Evolutionary conservation across 2,888 invertebrate species (phyloP).

Genomic region (Plutella xylostella): DNA sequence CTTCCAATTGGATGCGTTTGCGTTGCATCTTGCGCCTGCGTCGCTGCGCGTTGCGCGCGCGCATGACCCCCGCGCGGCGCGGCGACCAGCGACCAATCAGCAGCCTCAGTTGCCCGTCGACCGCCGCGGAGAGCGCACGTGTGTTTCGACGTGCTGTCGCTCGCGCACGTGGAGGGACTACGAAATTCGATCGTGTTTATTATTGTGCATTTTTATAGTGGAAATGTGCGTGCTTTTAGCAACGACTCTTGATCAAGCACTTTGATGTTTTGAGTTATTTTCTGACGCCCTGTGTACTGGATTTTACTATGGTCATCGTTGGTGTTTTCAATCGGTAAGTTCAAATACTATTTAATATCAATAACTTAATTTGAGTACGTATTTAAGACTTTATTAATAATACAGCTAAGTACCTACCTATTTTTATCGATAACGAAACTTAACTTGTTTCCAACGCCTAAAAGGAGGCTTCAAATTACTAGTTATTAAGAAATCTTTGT

Average conservation of each 20-base stretch:
- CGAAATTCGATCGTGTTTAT: conserved; percentile 21
- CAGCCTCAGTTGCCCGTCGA: conserved; percentile 37
- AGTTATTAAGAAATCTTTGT: too few relatives aligned
- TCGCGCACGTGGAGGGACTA: conserved; percentile 24
- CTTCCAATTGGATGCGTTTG: conserved; percentile 1
- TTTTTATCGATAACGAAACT: too few relatives aligned
- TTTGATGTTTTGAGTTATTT: conserved; percentile 23
- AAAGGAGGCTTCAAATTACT: too few relatives aligned
- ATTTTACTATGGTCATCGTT: conserved; percentile 66
- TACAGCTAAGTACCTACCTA: too few relatives aligned
- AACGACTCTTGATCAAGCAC: conserved; percentile 35
- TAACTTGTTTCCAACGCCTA: too few relatives aligned
- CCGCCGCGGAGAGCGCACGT: conserved; percentile 29
- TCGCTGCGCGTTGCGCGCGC: conserved; percentile 13
- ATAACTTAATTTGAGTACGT: too few relatives aligned
- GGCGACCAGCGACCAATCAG: conserved; percentile 29
- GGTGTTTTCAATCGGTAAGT: conserved; percentile 66
- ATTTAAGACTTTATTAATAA: too few relatives aligned
- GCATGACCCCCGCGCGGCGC: conserved; percentile 9
- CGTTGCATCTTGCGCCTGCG: conserved; percentile 10
- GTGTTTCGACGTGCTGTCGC: conserved; percentile 31
- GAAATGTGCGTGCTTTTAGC: conserved; percentile 44
- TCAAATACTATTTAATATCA: too few relatives aligned
- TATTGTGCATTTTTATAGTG: conserved; percentile 45
- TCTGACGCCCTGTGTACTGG: conserved; percentile 28